phyloP scores from a whole-genome alignment of 2,888 invertebrate genomes.

The Pediacus dermestoides region DNA sequence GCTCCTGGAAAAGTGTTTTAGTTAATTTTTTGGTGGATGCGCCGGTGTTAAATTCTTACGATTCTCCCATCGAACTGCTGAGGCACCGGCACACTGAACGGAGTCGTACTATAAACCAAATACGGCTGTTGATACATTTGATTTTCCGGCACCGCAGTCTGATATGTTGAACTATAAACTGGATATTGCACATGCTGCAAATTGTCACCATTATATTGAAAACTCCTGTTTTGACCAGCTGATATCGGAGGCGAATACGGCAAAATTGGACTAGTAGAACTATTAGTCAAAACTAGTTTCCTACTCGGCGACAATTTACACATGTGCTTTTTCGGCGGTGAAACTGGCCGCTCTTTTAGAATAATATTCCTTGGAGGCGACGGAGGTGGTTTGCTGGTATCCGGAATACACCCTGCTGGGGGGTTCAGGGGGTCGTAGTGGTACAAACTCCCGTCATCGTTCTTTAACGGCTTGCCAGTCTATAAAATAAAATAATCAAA shows the following conservation, averaged over 20 bases:
- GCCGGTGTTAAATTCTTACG: constrained; percentile 39
- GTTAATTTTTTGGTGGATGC: too few relatives aligned
- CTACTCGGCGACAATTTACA: constrained; percentile 31
- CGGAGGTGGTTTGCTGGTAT: constrained; percentile 26
- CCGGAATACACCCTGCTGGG: constrained; percentile 47
- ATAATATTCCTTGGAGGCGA: constrained; percentile 36
- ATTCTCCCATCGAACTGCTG: constrained; percentile 43
- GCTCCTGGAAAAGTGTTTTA: constrained; percentile 38
- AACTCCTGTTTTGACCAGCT: constrained; percentile 1
- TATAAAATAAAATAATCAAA: constrained; percentile 41
- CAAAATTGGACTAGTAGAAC: constrained; percentile 47
- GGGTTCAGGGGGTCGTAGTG: constrained; percentile 72
- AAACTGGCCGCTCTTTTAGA: constrained; percentile 11
- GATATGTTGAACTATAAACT: constrained; percentile 23
- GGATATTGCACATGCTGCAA: constrained; percentile 26
- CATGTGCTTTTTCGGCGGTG: constrained; percentile 14
- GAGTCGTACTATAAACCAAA: constrained; percentile 41
- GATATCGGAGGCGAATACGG: constrained; percentile 41
- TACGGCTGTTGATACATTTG: constrained; percentile 41
- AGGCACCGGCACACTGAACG: constrained; percentile 41
- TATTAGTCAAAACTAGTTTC: constrained; percentile 39
- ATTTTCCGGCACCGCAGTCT: constrained; percentile 13
- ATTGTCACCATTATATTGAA: constrained; percentile 4
- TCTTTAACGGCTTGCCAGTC: constrained; percentile 72
- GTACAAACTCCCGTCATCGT: constrained; percentile 73